Base-by-base conservation (phyloP, 1,140 invertebrate genomes). In the Meloidogyne exigua region DNA sequence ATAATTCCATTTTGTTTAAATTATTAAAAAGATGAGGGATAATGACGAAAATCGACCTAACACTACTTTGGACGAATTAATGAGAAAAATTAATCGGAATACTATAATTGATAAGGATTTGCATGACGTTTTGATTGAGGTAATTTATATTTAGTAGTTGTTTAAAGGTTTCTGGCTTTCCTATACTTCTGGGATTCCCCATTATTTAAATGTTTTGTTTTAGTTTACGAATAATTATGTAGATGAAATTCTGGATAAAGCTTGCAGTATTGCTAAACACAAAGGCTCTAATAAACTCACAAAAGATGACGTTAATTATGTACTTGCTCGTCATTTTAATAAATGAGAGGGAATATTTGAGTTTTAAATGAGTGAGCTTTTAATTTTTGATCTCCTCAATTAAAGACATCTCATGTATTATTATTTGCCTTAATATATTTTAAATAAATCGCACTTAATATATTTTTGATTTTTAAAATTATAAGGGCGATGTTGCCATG, bases 291-390 rank as follows among this genome's bases (percentile, higher is more conserved):
- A 57, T n/a, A 57, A 57, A n/a, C 49, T 57, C 21, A 57, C 49
- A n/a, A 57, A 57, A 57, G 49, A 57, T n/a, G 49, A 57, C 21
- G 49, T 57, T n/a, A 57, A 57, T 57, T 57, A n/a, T 57, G 49
- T 57, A 9, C 49, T 57, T 57, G 18, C 49, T 57, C 49, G 13
- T n/a, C n/a, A 57, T 10, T 57, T 57, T 57, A 57, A n/a, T 57
- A 57, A 57, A 57, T 57, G n/a, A 57, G 10, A 18, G 1, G 13
- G 1, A 15, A 15, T 44, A 15, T 44, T 42, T 18, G 15, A 3
- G 21, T 57, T n/a, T n/a, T n/a, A 1, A n/a, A 57, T 7, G 18
- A 57, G 9, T 2, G n/a, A 32, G 49, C 49, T 57, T 57, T 57
- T n/a, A 57, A n/a, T n/a, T 57, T 57, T 57, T 57, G 49, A 57